A percentile compares a stretch with the other conserved stretches of the same genome.
These are phyloP conservation scores for Parazoanthus swiftii DNA, from an alignment of 92 coral and sea anemone species.

Conservation along the genomic window DNA sequence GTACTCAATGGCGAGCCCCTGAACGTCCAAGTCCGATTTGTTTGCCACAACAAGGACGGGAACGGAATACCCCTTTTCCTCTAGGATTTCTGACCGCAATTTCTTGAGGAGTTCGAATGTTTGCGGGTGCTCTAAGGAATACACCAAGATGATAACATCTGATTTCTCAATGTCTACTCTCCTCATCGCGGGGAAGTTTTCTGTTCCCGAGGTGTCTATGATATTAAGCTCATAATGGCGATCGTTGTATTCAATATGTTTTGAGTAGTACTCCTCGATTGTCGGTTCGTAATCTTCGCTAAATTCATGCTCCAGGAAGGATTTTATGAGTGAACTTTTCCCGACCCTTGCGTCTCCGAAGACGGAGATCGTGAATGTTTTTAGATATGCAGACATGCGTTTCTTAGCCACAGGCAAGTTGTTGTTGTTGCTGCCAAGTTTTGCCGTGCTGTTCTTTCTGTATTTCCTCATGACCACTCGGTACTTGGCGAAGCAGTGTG, in stretches of 20 bases:
- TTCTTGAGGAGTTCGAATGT: conserved; percentile 69
- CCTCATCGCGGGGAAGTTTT: conserved; percentile 90
- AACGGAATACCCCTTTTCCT: conserved; percentile 59
- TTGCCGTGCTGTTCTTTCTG: conserved; percentile 6
- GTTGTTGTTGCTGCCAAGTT: neutral
- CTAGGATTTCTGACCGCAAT: conserved; percentile 72
- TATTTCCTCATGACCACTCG: conserved; percentile 23
- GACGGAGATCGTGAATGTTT: conserved; percentile 69
- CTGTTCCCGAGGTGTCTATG: conserved; percentile 88
- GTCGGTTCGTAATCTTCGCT: conserved; percentile 77
- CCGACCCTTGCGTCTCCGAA: conserved; percentile 85
- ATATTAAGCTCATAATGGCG: conserved; percentile 79
- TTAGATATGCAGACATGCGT: conserved; percentile 70
- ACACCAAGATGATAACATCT: conserved; percentile 76
- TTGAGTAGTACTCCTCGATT: conserved; percentile 75
- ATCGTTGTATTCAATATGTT: conserved; percentile 73
- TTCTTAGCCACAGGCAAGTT: conserved; percentile 35
- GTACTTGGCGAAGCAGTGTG: neutral
- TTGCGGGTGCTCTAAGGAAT: conserved; percentile 72
- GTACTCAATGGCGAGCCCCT: conserved; percentile 61
- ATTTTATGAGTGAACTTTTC: conserved; percentile 70
- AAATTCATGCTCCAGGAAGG: conserved; percentile 69
- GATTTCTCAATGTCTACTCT: conserved; percentile 81
- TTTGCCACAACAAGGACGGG: conserved; percentile 89
- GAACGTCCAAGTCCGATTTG: conserved; percentile 75